Evolutionary conservation across 2,113 vertebrate genomes (phyloP), one percentile per base, ranked within the genome.

Genomic region (Ochotona curzoniae): DNA sequence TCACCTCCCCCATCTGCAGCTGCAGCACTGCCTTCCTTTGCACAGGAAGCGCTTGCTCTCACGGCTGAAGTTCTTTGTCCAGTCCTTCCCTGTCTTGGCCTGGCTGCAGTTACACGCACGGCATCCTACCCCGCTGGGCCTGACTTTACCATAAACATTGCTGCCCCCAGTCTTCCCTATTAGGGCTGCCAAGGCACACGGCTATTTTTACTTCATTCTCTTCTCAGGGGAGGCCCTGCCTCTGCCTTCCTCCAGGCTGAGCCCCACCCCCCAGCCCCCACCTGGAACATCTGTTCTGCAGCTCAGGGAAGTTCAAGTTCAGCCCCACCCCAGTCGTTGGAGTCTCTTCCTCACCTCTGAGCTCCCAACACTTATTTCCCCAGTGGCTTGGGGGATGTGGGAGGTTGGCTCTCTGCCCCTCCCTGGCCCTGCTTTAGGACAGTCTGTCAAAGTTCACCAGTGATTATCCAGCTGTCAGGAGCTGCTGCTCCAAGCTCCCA

Each of bases 191-290:
- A 93, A 93, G 81, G 63, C 93, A 0, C 54, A 69, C 26, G 26
- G 91, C 93, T 95, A 97, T 95, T 96, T 96, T 96, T 94, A 93
- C 74, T 70, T 79, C 83, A 32, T 92, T 94, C 90, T 91, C 91
- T 66, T 80, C 60, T 78, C 83, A 8, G 7, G 32, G 78, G 76
- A 90, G 44, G 70, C 79, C 60, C 49, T 30, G 79, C 81, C 75
- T 82, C 44, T 54, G 75, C 74, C 79, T 92, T 85, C n/a, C 91
- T 87, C 54, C n/a, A 79, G 49, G 32, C 15, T 8, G 73, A 80
- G 21, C 25, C 69, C 80, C 32, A 63, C 20, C 32, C 75, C 21
- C 28, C 26, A 0, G 1, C 35, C 94, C 61, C 61, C 5, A 97
- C 76, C 73, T 93, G 87, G 84, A 57, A 93, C 63, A 93, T 83